phyloP scores from a whole-genome alignment of 2,113 vertebrate species.

The Arenaria interpres region DNA sequence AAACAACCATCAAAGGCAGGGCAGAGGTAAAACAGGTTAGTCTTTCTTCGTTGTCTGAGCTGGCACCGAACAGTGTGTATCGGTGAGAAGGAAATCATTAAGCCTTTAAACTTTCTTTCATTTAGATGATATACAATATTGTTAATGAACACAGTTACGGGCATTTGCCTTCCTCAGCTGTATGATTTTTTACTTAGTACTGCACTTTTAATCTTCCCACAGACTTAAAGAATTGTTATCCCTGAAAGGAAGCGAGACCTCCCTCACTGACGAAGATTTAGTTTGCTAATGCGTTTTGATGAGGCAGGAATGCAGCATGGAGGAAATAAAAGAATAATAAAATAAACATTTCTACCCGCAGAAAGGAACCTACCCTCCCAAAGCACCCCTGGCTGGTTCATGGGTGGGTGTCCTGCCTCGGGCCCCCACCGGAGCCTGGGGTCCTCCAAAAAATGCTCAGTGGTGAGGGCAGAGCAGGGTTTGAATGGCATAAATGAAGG shows the following conservation, averaged over 20 bases:
- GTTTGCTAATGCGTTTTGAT: conserved; percentile 38
- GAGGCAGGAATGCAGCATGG: background rate
- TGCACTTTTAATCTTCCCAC: conserved; percentile 52
- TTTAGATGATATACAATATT: conserved; percentile 40
- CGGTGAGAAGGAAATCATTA: conserved; percentile 25
- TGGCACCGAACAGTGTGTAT: background rate
- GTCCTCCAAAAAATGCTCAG: background rate
- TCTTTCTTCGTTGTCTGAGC: background rate
- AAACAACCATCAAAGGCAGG: conserved; percentile 28
- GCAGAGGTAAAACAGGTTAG: conserved; percentile 25
- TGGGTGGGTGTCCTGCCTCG: background rate
- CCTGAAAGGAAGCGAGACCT: conserved; percentile 36
- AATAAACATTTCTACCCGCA: conserved; percentile 46
- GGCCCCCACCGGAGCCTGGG: background rate
- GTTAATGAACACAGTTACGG: conserved; percentile 15
- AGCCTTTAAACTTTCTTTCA: conserved; percentile 41
- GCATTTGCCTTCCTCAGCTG: conserved; percentile 31
- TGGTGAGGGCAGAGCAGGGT: background rate
- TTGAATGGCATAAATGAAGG: background rate
- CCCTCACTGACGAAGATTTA: conserved; percentile 38
- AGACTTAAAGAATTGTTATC: conserved; percentile 37
- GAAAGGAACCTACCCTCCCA: background rate
- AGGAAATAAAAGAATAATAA: conserved; percentile 32
- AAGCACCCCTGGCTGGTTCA: background rate
- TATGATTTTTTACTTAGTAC: conserved; percentile 45